Conservation (phyloP, 2,888 invertebrate genomes). For the Nomada flava region DNA sequence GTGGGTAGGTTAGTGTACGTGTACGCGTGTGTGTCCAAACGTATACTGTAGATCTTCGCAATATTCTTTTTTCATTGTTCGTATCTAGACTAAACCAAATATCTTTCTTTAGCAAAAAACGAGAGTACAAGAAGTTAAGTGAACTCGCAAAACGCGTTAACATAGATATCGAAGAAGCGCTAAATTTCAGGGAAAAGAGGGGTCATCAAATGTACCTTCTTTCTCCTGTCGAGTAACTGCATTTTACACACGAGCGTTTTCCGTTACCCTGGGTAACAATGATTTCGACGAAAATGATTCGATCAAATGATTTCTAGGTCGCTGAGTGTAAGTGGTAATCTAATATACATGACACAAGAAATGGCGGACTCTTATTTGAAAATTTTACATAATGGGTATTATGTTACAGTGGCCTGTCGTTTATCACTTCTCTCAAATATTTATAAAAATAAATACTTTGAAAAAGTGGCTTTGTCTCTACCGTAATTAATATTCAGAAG, state of each 20-base stretch:
- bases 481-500: slow-evolving; percentile 74
- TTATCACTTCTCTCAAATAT: slow-evolving; percentile 76
- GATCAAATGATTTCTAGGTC: slow-evolving; percentile 71
- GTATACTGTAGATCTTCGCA: slow-evolving; percentile 56
- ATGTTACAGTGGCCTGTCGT: slow-evolving; percentile 74
- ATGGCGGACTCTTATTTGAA: slow-evolving; percentile 72
- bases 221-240: slow-evolving; percentile 59
- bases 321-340: slow-evolving; percentile 66
- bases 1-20: slow-evolving; percentile 26
- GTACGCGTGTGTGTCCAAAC: slow-evolving; percentile 46
- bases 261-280: slow-evolving; percentile 57
- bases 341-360: slow-evolving; percentile 71
- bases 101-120: slow-evolving; percentile 21
- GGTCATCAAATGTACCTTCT: slow-evolving; percentile 66
- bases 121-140: slow-evolving; percentile 61
- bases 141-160: slow-evolving; percentile 67
- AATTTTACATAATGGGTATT: slow-evolving; percentile 71
- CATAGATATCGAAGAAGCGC: slow-evolving; percentile 76
- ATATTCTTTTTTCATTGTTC: slow-evolving; percentile 28
- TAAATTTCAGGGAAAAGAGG: slow-evolving; percentile 79
- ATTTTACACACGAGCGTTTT: slow-evolving; percentile 77
- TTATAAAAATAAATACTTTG: slow-evolving; percentile 84
- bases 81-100: slow-evolving; percentile 54
- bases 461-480: slow-evolving; percentile 77
- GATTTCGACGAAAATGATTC: slow-evolving; percentile 70